Evolutionary conservation across 2,113 vertebrate species (phyloP).

Genomic region (Maccullochella peelii): DNA sequence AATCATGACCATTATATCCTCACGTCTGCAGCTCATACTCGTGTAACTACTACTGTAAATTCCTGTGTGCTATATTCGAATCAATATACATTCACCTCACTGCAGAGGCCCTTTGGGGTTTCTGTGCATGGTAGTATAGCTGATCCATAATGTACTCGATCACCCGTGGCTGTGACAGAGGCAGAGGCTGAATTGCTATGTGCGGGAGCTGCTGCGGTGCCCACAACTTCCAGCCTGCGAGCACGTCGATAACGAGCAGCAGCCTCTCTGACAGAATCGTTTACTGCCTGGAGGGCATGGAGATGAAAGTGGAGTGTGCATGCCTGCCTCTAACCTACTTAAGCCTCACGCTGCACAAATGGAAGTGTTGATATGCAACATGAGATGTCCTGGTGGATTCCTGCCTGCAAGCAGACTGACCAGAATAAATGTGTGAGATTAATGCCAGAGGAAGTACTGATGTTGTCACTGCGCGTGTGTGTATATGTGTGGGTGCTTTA

Average conservation of each 20-base stretch:
- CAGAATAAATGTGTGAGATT: slow-evolving; percentile 78
- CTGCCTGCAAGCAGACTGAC: slow-evolving; percentile 73
- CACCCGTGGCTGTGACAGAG: slow-evolving; percentile 40
- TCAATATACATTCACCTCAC: slow-evolving; percentile 26
- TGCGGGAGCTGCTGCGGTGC: slow-evolving; percentile 33
- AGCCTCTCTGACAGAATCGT: slow-evolving; percentile 77
- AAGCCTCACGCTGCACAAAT: slow-evolving; percentile 76
- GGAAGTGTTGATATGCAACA: slow-evolving; percentile 81
- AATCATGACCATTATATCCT: not conserved
- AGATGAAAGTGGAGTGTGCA: slow-evolving; percentile 73
- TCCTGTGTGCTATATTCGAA: not conserved
- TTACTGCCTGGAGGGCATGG: slow-evolving; percentile 75
- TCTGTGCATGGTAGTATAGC: slow-evolving; percentile 26
- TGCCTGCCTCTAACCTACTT: slow-evolving; percentile 79
- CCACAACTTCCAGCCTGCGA: slow-evolving; percentile 65
- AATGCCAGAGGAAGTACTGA: slow-evolving; percentile 62
- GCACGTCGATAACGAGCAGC: slow-evolving; percentile 77
- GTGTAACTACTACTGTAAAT: slow-evolving; percentile 3
- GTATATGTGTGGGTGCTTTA: slow-evolving; percentile 18
- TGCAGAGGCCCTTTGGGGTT: slow-evolving; percentile 11
- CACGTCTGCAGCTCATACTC: not conserved
- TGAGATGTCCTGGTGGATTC: slow-evolving; percentile 80
- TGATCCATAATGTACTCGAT: slow-evolving; percentile 42
- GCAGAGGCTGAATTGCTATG: slow-evolving; percentile 25
- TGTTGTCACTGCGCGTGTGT: slow-evolving; percentile 20